phyloP scores from a whole-genome alignment of 2,113 vertebrate genomes.

The Gila orcuttii region DNA sequence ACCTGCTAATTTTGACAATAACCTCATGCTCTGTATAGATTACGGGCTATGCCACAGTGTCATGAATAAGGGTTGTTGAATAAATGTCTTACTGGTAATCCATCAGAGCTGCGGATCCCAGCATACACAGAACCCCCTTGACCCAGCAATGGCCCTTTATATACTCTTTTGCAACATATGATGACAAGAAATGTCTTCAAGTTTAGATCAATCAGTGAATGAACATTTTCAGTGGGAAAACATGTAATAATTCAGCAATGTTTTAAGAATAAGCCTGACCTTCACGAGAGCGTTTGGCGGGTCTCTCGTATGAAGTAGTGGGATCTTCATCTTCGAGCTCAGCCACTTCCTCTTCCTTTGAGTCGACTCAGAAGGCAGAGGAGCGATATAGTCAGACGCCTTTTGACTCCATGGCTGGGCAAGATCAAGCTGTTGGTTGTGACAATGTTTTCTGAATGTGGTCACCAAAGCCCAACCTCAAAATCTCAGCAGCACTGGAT shows the following conservation, averaged over 20 bases:
- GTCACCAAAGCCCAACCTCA: not conserved
- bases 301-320: not conserved
- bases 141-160: conserved; percentile 61
- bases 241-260: not conserved
- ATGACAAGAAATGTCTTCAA: not conserved
- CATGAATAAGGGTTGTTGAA: not conserved
- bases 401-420: not conserved
- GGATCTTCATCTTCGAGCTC: not conserved
- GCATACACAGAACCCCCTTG: conserved; percentile 68
- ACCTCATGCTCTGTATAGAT: not conserved
- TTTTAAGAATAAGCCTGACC: not conserved
- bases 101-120: conserved; percentile 61
- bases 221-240: not conserved
- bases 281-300: not conserved
- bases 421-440: not conserved
- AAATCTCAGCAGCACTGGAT: not conserved
- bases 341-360: not conserved
- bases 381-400: not conserved
- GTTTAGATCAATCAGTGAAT: not conserved
- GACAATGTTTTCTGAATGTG: conserved; percentile 1
- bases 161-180: conserved; percentile 55
- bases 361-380: not conserved
- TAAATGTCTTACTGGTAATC: conserved; percentile 61
- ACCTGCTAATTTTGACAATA: not conserved
- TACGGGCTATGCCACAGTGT: not conserved